These are phyloP conservation scores for Proisotoma minuta DNA, from an alignment of 2,888 invertebrate species.

Conservation along the genomic window DNA sequence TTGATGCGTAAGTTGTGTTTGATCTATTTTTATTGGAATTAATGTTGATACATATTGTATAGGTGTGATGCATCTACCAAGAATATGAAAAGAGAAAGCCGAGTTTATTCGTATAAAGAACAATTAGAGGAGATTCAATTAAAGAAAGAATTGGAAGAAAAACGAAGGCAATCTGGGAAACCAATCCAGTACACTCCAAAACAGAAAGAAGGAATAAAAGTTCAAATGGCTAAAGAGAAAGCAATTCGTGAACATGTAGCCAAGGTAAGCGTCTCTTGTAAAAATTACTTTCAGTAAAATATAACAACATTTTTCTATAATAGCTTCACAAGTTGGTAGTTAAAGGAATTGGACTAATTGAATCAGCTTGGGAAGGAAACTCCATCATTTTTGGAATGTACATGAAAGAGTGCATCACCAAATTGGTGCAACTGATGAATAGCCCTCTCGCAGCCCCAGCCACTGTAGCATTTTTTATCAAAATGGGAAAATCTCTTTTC, in stretches of 20 bases:
- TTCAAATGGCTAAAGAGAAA: constrained; percentile 79
- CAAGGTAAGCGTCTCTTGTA: background rate
- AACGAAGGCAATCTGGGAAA: constrained; percentile 68
- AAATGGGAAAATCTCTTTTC: constrained; percentile 54
- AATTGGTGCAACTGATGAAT: constrained; percentile 62
- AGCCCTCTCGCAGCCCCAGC: constrained; percentile 73
- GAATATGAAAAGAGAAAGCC: constrained; percentile 91
- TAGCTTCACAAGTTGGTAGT: constrained; percentile 49
- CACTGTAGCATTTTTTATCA: constrained; percentile 60
- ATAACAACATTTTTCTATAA: constrained; percentile 24
- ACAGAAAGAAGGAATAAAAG: constrained; percentile 84
- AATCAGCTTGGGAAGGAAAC: constrained; percentile 53
- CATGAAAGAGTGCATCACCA: constrained; percentile 58
- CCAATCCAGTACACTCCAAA: constrained; percentile 73
- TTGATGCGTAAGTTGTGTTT: constrained; percentile 37
- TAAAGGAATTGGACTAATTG: constrained; percentile 49
- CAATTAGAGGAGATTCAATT: constrained; percentile 91
- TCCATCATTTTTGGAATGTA: constrained; percentile 55
- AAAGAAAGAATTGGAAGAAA: constrained; percentile 86
- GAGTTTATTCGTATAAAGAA: constrained; percentile 93
- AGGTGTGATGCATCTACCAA: constrained; percentile 44
- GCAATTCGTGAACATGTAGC: constrained; percentile 58
- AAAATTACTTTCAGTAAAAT: no score
- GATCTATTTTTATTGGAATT: background rate
- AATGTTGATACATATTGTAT: background rate